These are phyloP conservation scores for Cnemophilus loriae DNA, from an alignment of 2,113 vertebrate species.

Conservation along the genomic window DNA sequence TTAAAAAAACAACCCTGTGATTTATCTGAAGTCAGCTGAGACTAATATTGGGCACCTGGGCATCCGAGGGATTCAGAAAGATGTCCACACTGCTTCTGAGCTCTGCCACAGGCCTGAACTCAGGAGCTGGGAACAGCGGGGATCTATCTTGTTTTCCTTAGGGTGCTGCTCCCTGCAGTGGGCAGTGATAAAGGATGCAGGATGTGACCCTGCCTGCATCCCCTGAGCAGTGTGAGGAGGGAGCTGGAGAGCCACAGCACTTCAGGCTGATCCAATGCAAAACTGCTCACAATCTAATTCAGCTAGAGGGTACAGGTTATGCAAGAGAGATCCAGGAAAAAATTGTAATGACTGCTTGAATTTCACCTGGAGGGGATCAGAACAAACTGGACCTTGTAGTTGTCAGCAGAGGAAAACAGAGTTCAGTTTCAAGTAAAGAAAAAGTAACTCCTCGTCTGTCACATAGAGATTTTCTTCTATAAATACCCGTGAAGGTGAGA, in stretches of 20 bases:
- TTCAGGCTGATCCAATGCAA: not conserved
- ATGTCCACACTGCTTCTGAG: not conserved
- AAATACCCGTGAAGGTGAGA: not conserved
- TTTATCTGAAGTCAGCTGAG: not conserved
- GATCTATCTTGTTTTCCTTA: not conserved
- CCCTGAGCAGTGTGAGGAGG: not conserved
- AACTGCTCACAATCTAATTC: not conserved
- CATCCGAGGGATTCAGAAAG: not conserved
- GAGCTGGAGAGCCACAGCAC: not conserved
- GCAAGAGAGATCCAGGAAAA: not conserved
- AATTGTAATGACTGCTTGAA: not conserved
- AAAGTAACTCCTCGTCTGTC: not conserved
- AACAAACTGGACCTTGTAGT: not conserved
- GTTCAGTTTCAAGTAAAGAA: not conserved
- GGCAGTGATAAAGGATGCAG: accelerated
- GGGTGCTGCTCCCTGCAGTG: accelerated
- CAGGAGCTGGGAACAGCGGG: not conserved
- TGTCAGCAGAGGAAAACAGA: not conserved
- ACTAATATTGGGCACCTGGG: not conserved
- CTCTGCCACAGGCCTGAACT: not conserved
- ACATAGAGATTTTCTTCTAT: not conserved
- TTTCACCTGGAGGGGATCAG: not conserved
- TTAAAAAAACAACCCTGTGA: not conserved
- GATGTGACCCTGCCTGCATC: not conserved
- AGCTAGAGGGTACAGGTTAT: not conserved